These are phyloP conservation scores for Nanger granti DNA, from an alignment of 2,113 vertebrate species.

Conservation along the genomic window DNA sequence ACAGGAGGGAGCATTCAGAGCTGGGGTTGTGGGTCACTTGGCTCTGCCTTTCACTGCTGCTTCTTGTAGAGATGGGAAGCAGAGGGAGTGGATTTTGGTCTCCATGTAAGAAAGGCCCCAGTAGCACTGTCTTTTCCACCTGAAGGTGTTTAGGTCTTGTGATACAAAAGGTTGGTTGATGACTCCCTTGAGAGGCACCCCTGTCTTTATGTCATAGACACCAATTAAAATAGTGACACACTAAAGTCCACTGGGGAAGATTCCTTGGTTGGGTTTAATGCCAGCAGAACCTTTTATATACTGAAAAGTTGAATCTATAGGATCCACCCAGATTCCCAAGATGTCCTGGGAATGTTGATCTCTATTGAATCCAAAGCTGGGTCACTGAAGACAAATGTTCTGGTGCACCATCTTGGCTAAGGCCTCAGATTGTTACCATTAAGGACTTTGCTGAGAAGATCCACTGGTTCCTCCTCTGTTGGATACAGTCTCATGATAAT, in stretches of 20 bases:
- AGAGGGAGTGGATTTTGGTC: slow-evolving; percentile 57
- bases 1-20: not conserved
- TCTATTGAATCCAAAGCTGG: slow-evolving; percentile 71
- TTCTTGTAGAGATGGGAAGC: not conserved
- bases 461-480: slow-evolving; percentile 77
- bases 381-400: slow-evolving; percentile 72
- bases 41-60: not conserved
- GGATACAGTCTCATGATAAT: slow-evolving; percentile 80
- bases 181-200: slow-evolving; percentile 87
- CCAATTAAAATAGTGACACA: slow-evolving; percentile 88
- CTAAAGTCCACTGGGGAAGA: slow-evolving; percentile 84
- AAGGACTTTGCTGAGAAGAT: slow-evolving; percentile 82
- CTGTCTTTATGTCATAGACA: slow-evolving; percentile 82
- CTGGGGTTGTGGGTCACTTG: not conserved
- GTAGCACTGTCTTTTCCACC: slow-evolving; percentile 82
- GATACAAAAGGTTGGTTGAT: slow-evolving; percentile 87
- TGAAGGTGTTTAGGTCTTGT: slow-evolving; percentile 73
- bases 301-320: slow-evolving; percentile 90
- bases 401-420: slow-evolving; percentile 84
- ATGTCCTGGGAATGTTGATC: slow-evolving; percentile 78
- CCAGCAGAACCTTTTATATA: slow-evolving; percentile 86
- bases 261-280: slow-evolving; percentile 73
- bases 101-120: slow-evolving; percentile 85
- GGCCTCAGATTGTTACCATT: slow-evolving; percentile 81
- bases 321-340: slow-evolving; percentile 89